Evolutionary conservation across 1,140 invertebrate species (phyloP).

Genomic region (Amphibalanus amphitrite): DNA sequence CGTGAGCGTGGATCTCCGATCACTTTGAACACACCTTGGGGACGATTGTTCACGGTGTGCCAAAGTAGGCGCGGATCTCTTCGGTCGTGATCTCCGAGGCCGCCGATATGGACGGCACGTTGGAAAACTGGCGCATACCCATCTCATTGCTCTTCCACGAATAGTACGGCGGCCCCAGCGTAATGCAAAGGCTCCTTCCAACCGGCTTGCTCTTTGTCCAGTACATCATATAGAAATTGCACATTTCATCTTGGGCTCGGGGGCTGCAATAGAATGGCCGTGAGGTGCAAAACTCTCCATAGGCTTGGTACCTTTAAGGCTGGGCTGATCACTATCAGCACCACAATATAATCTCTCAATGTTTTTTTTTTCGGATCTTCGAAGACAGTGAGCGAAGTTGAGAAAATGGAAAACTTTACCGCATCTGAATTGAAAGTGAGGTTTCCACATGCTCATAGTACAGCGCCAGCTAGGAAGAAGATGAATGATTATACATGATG

Average conservation of each 20-base stretch:
- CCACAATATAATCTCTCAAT: no score
- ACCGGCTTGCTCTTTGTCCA: constrained; percentile 55
- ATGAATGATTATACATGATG: no score
- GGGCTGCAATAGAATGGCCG: constrained; percentile 9
- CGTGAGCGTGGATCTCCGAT: no score
- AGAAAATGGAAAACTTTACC: no score
- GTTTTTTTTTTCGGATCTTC: no score
- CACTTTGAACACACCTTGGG: background rate
- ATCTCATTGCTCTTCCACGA: constrained; percentile 41
- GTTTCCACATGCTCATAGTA: no score
- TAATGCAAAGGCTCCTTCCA: constrained; percentile 22
- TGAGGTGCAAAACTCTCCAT: background rate
- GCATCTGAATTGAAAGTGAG: no score
- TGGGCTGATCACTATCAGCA: no score
- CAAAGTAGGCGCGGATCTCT: background rate
- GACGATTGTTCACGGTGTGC: background rate
- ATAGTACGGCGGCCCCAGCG: constrained; percentile 46
- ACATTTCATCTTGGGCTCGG: constrained; percentile 74
- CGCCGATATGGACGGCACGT: background rate
- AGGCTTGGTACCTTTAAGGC: no score
- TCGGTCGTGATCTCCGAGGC: background rate
- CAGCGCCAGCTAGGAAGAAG: no score
- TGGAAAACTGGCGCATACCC: constrained; percentile 4
- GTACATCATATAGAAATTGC: constrained; percentile 98
- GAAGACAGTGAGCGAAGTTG: no score